Evolutionary conservation across 2,797 vertebrate genomes (phyloP), one percentile per base, ranked within the genome.

Genomic region (Scarus forsteni): DNA sequence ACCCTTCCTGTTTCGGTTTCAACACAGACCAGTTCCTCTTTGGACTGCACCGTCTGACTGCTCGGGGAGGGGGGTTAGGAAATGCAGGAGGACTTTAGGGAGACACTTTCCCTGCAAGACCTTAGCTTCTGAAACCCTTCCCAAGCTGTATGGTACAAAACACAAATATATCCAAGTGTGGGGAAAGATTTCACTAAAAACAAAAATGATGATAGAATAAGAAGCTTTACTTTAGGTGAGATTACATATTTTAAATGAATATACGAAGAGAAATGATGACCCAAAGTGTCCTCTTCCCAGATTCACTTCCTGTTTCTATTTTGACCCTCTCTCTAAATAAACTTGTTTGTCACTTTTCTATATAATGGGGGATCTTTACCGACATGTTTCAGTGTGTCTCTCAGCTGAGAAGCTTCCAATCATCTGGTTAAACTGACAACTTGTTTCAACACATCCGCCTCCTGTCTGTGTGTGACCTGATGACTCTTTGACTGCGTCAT

Each of bases 1-100:
- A 72, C 85, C 66, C 83, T 85, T 87, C 85, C 85, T 86, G 81
- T 79, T 87, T 85, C 73, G n/a, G 64, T 85, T 80, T 80, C 79
- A 76, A 10, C 79, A 70, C 67, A 75, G 71, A 66, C 12, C 54
- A 62, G 70, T 89, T 89, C 87, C 85, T 89, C 75, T 77, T 76
- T 18, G 66, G 55, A 44, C 35, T 9, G 40, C 8, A 45, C 59
- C 13, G 57, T 49, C 50, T 40, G n/a, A 39, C 10, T 62, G 53
- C 19, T 11, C 0, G 60, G 50, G 43, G 14, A 12, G 7, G 49
- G 27, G 19, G 14, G 42, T 61, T 3, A 56, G 77, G 51, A 61
- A 63, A 46, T 2, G 8, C 7, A 15, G 9, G 42, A 48, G 42
- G 2, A 50, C 15, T n/a, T 45, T 52, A 10, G 27, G 6, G n/a